Evolutionary conservation across 2,888 invertebrate species (phyloP).

Genomic region (Melanophora roralis): DNA sequence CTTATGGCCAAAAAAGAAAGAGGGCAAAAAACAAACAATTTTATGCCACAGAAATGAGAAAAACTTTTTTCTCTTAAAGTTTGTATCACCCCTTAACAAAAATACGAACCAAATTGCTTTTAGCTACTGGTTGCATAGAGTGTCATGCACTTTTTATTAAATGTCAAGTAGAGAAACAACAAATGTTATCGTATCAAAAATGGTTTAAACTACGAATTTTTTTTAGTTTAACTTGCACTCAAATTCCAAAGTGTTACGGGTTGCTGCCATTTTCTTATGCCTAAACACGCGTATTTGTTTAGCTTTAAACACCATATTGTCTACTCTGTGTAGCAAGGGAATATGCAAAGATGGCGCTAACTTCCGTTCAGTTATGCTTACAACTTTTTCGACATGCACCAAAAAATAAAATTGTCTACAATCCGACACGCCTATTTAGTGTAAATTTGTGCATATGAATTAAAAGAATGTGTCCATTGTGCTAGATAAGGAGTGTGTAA

Average conservation of each 20-base stretch:
- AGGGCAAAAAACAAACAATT: neutral
- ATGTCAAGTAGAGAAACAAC: conserved; percentile 35
- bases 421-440: conserved; percentile 67
- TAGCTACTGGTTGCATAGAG: conserved; percentile 20
- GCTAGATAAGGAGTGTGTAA: neutral
- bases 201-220: neutral
- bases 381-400: conserved; percentile 32
- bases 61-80: neutral
- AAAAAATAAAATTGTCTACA: conserved; percentile 69
- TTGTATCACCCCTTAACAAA: neutral
- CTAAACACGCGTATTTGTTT: neutral
- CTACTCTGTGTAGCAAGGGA: neutral
- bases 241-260: conserved; percentile 62
- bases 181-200: conserved; percentile 49
- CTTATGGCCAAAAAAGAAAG: conserved; percentile 4
- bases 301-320: conserved; percentile 1
- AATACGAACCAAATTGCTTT: conserved; percentile 9
- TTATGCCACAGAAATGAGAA: neutral
- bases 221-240: neutral
- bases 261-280: conserved; percentile 57
- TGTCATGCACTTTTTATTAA: conserved; percentile 45
- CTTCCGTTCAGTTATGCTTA: conserved; percentile 32
- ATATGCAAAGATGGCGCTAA: conserved; percentile 60
- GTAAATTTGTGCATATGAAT: conserved; percentile 42
- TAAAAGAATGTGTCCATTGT: neutral